Base-by-base conservation (phyloP, 2,113 vertebrate genomes). In the Chloropsis hardwickii region DNA sequence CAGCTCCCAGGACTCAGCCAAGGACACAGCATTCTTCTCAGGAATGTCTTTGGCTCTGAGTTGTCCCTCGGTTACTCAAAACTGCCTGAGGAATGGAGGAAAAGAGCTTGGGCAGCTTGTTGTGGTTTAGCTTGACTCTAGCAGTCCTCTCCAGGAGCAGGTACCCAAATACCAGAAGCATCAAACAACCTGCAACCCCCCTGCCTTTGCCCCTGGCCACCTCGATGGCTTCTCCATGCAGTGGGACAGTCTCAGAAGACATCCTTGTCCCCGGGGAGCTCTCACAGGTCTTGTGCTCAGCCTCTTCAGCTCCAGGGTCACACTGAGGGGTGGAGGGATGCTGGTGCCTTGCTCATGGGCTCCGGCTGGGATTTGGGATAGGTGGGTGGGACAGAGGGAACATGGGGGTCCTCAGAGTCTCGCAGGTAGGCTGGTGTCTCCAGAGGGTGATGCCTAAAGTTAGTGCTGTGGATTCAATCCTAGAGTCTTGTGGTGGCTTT, bases 11-110 rank as follows among this genome's bases (percentile, higher is more conserved):
- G 80, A 42, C 31, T 61, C 5, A 0, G 79, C 58, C 69, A 84
- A 79, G 88, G 83, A 81, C 47, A 4, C 45, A 40, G 60, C 31
- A 57, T 82, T 91, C 80, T 74, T 42, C 71, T 39, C 27, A 20
- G 74, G 81, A 95, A 93, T 72, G 71, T 93, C 53, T 70, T 95
- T 89, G 90, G 79, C 85, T 81, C 58, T 12, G 56, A 54, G 29
- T 23, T 84, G 31, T 81, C 70, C 37, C 47, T 7, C 24, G 25
- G 40, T 67, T 54, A 31, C 85, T 80, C 64, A 84, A 61, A 86
- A 51, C 10, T 53, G 85, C n/a, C 42, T 2, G 12, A 71, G 69
- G 15, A 81, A 48, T 1, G 13, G 33, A 78, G 65, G 57, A 78
- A 90, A 83, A 81, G 51, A 90, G n/a, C 23, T 61, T 73, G 69